Evolutionary conservation across 1,140 invertebrate species (phyloP), one percentile per base, ranked within the genome.

Genomic region (Drosophila bocki): DNA sequence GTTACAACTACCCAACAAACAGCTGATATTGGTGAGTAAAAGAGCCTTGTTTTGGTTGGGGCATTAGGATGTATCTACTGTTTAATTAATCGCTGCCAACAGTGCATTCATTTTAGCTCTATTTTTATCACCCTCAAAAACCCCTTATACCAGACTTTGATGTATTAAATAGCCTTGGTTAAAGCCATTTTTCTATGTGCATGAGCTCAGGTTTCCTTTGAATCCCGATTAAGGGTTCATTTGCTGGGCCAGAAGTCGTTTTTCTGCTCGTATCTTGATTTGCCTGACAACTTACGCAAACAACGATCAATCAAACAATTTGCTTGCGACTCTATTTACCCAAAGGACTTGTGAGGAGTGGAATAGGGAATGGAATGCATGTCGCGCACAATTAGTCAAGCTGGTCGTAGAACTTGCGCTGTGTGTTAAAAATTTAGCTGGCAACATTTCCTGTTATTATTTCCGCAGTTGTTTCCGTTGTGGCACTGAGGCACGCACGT

Each of bases 371-470:
- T 58, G 60, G 45, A 54, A 75, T 69, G 56, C 64, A 85, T 79
- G 77, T 77, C 75, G 57, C 47, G 63, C 58, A 62, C 80, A 87
- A 87, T 87, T 87, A 87, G 80, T 81, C 58, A 78, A 67, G 51
- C 77, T 61, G 65, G 57, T 47, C 42, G 59, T 48, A 47, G 53
- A 78, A 51, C 11, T 60, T 72, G 37, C 59, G 64, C 44, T 69
- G 64, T 71, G 75, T 76, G 83, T 83, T 83, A 78, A 84, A 80
- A 84, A 81, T 80, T 80, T 80, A 88, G 80, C 61, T 88, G 80
- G 70, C 56, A 87, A 88, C 84, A 77, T 87, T 87, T 88, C 85
- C 85, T 87, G 81, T 84, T 90, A 76, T 79, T 79, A 85, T 90
- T 90, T 90, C 85, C 85, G 86, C 32, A 72, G 75, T 64, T 44